Base-by-base conservation (phyloP, 2,888 invertebrate genomes). In the Lasioglossum malachurum region DNA sequence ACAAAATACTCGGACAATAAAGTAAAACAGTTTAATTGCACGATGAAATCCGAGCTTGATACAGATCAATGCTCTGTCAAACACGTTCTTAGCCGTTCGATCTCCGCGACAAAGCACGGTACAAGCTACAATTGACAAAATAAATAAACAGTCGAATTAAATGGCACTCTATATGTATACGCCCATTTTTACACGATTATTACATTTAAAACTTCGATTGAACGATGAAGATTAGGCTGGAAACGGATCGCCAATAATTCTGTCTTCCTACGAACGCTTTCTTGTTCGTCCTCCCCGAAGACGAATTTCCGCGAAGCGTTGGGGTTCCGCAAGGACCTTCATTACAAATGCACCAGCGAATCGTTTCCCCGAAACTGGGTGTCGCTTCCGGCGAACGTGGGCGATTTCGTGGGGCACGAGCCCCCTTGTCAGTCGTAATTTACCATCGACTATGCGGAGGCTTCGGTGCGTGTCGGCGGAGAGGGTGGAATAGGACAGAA, bases 391-490 rank as follows among this genome's bases (percentile, higher is more conserved):
- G 1, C 14, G 46, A 27, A 31, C 64, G 53, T n/a, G 64, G 83
- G 83, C 60, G 87, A 83, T 86, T 86, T 84, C 78, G 72, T 75
- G 73, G n/a, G 78, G 49, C n/a, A 41, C 69, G 67, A 64, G 46
- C 53, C 69, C 38, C 80, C 44, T 81, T 44, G 69, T 83, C 82
- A 57, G 35, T 60, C 75, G 71, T 84, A 89, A 90, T 90, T 90
- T 83, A 69, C 71, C 82, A 78, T 80, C 75, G 84, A 74, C 76
- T 81, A 74, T 72, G 64, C 81, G 75, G 49, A 73, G 71, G 60
- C 75, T n/a, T 53, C 67, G 31, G 38, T 31, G 41, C 44, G 80
- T 35, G 57, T 41, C 72, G 49, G 38, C 41, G 77, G 81, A n/a
- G 41, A 41, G 79, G 83, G 78, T 80, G 38, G 80, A 82, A 75